Percentiles rank a stretch among this genome's conserved stretches.
phyloP scores from a whole-genome alignment of 92 coral and sea anemone genomes.

The Porites lobata region DNA sequence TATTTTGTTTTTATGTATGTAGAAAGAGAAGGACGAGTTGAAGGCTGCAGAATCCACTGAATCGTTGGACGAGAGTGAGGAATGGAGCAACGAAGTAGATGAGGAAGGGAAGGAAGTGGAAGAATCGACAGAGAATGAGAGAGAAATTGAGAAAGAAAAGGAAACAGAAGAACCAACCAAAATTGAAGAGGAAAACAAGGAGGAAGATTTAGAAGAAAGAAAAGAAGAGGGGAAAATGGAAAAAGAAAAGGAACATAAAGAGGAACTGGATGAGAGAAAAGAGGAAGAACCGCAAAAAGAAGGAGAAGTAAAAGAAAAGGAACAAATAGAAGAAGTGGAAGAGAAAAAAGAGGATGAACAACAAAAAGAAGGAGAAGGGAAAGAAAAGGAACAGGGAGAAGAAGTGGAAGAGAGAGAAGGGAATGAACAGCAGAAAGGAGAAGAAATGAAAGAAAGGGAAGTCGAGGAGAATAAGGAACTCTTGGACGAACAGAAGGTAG shows the following conservation, averaged over 20 bases:
- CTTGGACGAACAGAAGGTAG: slow-evolving; percentile 4
- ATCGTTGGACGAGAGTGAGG: slow-evolving; percentile 36
- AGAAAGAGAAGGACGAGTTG: slow-evolving; percentile 41
- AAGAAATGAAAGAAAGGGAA: slow-evolving; percentile 19
- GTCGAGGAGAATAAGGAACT: not conserved
- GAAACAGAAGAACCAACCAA: not conserved
- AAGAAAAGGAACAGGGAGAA: slow-evolving; percentile 4
- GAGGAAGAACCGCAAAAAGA: not conserved
- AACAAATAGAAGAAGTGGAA: slow-evolving; percentile 18
- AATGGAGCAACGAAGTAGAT: slow-evolving; percentile 24
- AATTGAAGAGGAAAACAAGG: not conserved
- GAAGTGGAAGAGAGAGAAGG: slow-evolving; percentile 12
- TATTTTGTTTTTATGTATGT: not conserved
- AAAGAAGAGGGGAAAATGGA: not conserved
- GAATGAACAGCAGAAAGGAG: slow-evolving; percentile 11
- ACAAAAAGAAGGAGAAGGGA: not conserved
- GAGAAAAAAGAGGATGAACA: slow-evolving; percentile 26
- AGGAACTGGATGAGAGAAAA: slow-evolving; percentile 4
- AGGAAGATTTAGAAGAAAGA: slow-evolving; percentile 25
- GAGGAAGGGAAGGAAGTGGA: slow-evolving; percentile 9
- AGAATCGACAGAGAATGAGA: slow-evolving; percentile 27
- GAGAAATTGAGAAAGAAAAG: slow-evolving; percentile 14
- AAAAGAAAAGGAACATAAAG: slow-evolving; percentile 29
- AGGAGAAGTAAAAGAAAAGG: not conserved
- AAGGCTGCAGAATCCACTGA: slow-evolving; percentile 65